Base-by-base conservation (phyloP, 30 jellyfish, hydroid and myxozoan species). In the Turritopsis dohrnii region DNA sequence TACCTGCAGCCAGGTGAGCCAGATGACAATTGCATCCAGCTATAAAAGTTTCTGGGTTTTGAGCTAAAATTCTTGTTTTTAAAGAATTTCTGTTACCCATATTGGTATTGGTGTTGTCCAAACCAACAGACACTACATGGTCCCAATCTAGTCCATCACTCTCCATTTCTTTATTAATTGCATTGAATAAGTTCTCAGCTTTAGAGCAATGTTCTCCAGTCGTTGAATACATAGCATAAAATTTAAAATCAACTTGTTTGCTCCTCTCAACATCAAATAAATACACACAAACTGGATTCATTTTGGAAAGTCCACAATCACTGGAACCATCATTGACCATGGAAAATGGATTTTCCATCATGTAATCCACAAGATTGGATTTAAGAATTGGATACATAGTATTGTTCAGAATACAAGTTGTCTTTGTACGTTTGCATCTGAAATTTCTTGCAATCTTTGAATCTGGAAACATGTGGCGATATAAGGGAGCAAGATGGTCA, bases 21-120 rank as follows among this genome's bases (percentile, higher is more conserved):
- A 84, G 71, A 29, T 84, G 91, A 66, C 88, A 84, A 26, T 81
- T 65, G 76, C 91, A 84, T 27, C 91, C 91, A 75, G 81, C 81
- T 60, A 84, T 84, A 75, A 84, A 84, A 54, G 29, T 18, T 21
- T 30, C 27, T 74, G 83, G 88, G 41, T 75, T 75, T 21, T 75
- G 23, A 19, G 26, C 83, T 22, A 9, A 21, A 29, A 21, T 28
- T 21, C 89, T 22, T 8, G 89, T 60, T 21, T 72, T 76, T 60
- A 77, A 28, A 22, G 93, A 85, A 30, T 77, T 52, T 73, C 53
- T 77, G 83, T 75, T 28, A n/a, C 60, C 83, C 53, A 75, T 75
- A 0, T 16, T 75, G 30, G 13, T 25, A 28, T 16, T 75, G 25
- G 65, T 22, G 60, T 75, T 75, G 83, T 75, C 83, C 53, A 75